Percentiles rank a stretch among this genome's conserved stretches.
Conservation (phyloP, 2,113 vertebrate species). For the Actinemys pallida region DNA sequence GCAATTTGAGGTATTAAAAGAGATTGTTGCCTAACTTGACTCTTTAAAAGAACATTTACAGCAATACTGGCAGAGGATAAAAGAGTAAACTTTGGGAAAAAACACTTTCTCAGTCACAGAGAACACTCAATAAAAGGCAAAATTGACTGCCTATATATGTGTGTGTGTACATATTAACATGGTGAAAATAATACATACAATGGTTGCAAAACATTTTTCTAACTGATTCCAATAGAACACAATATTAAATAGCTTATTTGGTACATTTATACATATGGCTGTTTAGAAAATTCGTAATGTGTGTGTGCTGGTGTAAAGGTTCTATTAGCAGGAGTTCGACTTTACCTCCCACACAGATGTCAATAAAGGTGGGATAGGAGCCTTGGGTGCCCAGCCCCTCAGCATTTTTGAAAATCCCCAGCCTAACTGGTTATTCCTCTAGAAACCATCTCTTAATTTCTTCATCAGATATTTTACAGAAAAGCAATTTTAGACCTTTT, state of each 20-base stretch:
- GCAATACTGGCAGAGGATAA: not conserved
- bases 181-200: not conserved
- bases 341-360: not conserved
- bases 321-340: not conserved
- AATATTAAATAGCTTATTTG: not conserved
- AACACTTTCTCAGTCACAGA: not conserved
- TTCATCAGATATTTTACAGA: not conserved
- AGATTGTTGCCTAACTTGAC: not conserved
- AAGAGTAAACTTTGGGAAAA: slow-evolving; percentile 12
- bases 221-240: not conserved
- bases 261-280: not conserved
- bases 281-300: not conserved
- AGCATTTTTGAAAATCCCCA: not conserved
- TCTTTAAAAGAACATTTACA: slow-evolving; percentile 11
- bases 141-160: not conserved
- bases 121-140: not conserved
- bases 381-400: not conserved
- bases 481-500: not conserved
- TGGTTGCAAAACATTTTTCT: not conserved
- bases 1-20: not conserved
- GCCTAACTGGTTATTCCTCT: not conserved
- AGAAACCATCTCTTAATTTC: not conserved
- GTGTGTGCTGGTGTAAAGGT: not conserved
- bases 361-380: not conserved
- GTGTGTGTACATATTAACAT: not conserved